A percentile compares a stretch with the other conserved stretches of the same genome.
These are phyloP conservation scores for Monopis laevigella DNA, from an alignment of 2,888 invertebrate species.

Conservation along the genomic window DNA sequence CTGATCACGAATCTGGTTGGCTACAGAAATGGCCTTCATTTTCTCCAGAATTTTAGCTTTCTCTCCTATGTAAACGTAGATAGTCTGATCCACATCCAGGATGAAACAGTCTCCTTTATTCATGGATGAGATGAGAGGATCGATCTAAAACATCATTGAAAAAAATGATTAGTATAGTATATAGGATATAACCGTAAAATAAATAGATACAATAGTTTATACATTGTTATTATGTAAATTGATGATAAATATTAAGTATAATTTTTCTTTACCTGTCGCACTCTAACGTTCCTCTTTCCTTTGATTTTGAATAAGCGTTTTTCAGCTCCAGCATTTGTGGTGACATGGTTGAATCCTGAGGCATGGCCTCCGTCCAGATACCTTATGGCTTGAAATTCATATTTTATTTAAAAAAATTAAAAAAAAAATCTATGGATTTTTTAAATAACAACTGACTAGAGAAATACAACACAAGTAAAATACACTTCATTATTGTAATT, in stretches of 20 bases:
- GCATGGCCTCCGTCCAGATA: conserved; percentile 85
- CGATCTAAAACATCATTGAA: conserved; percentile 62
- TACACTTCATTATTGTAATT: too few relatives aligned
- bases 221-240: too few relatives aligned
- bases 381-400: conserved; percentile 68
- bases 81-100: conserved; percentile 78
- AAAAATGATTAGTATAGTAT: too few relatives aligned
- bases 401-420: too few relatives aligned
- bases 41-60: conserved; percentile 81
- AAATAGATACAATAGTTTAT: too few relatives aligned
- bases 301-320: conserved; percentile 89
- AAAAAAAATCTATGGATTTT: too few relatives aligned
- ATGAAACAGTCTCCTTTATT: conserved; percentile 93
- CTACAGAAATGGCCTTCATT: conserved; percentile 84
- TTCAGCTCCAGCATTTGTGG: conserved; percentile 75
- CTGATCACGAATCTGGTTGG: conserved; percentile 86
- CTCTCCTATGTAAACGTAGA: conserved; percentile 83
- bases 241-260: background rate
- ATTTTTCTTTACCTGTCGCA: conserved; percentile 70
- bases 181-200: too few relatives aligned
- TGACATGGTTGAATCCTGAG: conserved; percentile 88
- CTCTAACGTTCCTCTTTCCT: conserved; percentile 84
- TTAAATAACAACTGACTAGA: too few relatives aligned
- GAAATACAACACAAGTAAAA: too few relatives aligned
- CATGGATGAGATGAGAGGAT: conserved; percentile 79